These are phyloP conservation scores for Lepidocolaptes lacrymiger DNA, from an alignment of 2,797 vertebrate species.

Conservation along the genomic window DNA sequence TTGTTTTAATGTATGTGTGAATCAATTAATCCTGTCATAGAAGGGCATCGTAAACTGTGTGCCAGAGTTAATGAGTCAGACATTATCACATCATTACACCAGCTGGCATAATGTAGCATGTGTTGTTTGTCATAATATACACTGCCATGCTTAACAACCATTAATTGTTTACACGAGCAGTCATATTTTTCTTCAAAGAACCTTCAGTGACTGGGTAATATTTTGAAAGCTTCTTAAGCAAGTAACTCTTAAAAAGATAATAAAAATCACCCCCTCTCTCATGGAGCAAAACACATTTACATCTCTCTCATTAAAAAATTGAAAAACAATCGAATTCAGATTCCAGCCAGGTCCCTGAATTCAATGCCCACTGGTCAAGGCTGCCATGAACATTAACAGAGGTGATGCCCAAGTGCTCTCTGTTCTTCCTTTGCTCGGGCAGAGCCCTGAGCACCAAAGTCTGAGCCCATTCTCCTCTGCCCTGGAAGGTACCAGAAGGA, in stretches of 20 bases:
- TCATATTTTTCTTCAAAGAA: slow-evolving; percentile 86
- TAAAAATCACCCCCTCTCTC: neutral
- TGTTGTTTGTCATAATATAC: slow-evolving; percentile 99
- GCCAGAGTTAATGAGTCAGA: slow-evolving; percentile 97
- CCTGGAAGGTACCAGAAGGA: neutral
- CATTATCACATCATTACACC: slow-evolving; percentile 98
- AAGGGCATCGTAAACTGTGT: slow-evolving; percentile 96
- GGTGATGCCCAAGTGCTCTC: neutral
- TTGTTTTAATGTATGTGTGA: slow-evolving; percentile 98
- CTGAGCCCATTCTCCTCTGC: neutral
- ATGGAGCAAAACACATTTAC: neutral
- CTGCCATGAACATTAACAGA: neutral
- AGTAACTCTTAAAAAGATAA: slow-evolving; percentile 62
- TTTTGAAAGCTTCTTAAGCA: slow-evolving; percentile 78
- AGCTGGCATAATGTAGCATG: slow-evolving; percentile 97
- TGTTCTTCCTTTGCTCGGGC: accelerated
- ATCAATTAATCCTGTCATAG: slow-evolving; percentile 98
- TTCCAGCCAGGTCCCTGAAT: neutral
- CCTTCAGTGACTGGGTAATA: slow-evolving; percentile 80
- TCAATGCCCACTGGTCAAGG: neutral
- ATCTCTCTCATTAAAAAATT: neutral
- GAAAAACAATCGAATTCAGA: neutral
- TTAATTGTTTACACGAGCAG: slow-evolving; percentile 90
- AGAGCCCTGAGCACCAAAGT: neutral
- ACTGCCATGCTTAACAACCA: slow-evolving; percentile 93